A percentile compares a stretch with the other conserved stretches of the same genome.
These are phyloP conservation scores for Eulimnadia texana DNA, from an alignment of 1,140 invertebrate genomes.

Conservation along the genomic window DNA sequence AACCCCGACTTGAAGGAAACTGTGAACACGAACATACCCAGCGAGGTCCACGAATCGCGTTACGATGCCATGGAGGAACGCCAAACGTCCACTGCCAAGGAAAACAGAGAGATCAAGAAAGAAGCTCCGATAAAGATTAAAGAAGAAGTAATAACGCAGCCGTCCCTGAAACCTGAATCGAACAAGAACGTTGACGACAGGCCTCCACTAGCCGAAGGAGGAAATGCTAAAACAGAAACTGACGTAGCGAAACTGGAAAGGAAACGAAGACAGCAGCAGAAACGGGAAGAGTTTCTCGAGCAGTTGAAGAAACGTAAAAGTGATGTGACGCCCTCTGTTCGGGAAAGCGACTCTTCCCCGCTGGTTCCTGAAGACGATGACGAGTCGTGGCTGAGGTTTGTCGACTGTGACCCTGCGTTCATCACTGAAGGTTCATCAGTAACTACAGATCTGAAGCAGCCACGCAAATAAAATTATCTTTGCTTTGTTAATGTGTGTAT, in stretches of 20 bases:
- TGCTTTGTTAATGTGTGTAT: no score
- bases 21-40: background rate
- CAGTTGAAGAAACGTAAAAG: conserved; percentile 2
- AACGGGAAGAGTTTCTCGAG: conserved; percentile 15
- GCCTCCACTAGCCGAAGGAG: background rate
- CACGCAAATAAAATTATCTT: no score
- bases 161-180: background rate
- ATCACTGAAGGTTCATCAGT: background rate
- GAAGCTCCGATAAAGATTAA: background rate
- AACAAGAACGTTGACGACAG: background rate
- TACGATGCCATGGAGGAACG: conserved; percentile 2
- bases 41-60: conserved; percentile 5
- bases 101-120: background rate
- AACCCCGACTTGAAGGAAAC: background rate
- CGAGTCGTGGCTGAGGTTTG: background rate
- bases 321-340: background rate
- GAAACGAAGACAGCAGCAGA: conserved; percentile 15
- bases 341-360: background rate
- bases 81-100: conserved; percentile 2
- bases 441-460: no score
- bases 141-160: background rate
- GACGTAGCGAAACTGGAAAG: conserved; percentile 10
- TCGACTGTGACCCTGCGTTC: background rate
- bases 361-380: background rate
- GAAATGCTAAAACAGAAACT: background rate